These are phyloP conservation scores for Watsonalla binaria DNA, from an alignment of 2,888 invertebrate species.

Conservation along the genomic window DNA sequence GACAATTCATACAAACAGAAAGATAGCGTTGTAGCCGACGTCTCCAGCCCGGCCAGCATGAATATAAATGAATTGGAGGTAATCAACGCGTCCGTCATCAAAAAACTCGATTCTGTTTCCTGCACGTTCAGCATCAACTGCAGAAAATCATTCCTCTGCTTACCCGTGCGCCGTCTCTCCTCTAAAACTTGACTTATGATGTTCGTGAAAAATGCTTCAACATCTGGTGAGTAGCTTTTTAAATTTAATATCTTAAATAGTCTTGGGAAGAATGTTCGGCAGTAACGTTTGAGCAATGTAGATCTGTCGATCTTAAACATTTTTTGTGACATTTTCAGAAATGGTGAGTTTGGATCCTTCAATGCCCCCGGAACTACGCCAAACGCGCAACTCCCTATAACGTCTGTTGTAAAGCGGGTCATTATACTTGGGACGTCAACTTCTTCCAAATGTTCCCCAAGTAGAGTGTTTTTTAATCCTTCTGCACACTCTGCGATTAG, in stretches of 20 bases:
- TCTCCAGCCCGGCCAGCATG: constrained; percentile 70
- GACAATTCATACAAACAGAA: constrained; percentile 69
- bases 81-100: constrained; percentile 69
- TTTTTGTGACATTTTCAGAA: constrained; percentile 65
- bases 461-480: constrained; percentile 45
- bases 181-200: constrained; percentile 63
- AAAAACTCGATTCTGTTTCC: constrained; percentile 48
- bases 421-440: constrained; percentile 59
- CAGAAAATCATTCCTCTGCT: constrained; percentile 60
- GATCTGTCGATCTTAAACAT: constrained; percentile 62
- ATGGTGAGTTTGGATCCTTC: constrained; percentile 60
- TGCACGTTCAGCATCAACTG: constrained; percentile 72
- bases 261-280: constrained; percentile 62
- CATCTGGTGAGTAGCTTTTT: constrained; percentile 57
- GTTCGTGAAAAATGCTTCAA: constrained; percentile 60
- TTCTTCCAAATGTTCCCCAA: constrained; percentile 39
- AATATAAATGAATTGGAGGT: constrained; percentile 74
- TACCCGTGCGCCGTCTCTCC: constrained; percentile 51
- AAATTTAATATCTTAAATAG: constrained; percentile 66
- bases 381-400: constrained; percentile 70
- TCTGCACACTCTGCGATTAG: constrained; percentile 61
- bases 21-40: constrained; percentile 64
- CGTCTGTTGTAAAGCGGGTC: constrained; percentile 66
- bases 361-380: constrained; percentile 65
- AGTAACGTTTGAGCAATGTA: constrained; percentile 62